Evolutionary conservation across 2,797 vertebrate genomes (phyloP).

Genomic region (Karalla daura): DNA sequence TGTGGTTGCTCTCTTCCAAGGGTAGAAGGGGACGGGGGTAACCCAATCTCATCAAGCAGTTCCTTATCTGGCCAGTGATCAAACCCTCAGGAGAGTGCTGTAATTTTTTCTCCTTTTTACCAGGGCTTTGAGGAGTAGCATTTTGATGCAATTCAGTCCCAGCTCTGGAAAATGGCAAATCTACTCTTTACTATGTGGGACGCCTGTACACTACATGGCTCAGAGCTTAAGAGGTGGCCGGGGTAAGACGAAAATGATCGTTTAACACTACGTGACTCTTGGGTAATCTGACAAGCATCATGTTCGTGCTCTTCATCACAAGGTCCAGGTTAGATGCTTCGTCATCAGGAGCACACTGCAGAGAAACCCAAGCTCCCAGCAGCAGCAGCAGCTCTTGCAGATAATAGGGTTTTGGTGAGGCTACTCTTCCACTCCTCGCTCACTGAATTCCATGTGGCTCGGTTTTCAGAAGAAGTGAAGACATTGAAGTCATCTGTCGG

Average conservation of each 20-base stretch:
- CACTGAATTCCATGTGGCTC: constrained; percentile 36
- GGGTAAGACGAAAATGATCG: constrained; percentile 35
- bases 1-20: constrained; percentile 46
- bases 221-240: constrained; percentile 3
- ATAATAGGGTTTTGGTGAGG: constrained; percentile 67
- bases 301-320: constrained; percentile 42
- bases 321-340: constrained; percentile 33
- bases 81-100: constrained; percentile 60
- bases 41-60: constrained; percentile 59
- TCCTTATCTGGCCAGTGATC: constrained; percentile 73
- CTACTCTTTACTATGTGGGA: constrained; percentile 31
- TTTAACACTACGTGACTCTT: constrained; percentile 46
- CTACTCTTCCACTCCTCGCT: constrained; percentile 50
- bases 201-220: constrained; percentile 1
- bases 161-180: constrained; percentile 14
- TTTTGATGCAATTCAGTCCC: constrained; percentile 39
- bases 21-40: constrained; percentile 25
- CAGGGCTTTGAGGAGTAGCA: constrained; percentile 52
- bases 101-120: constrained; percentile 65
- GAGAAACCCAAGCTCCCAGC: constrained; percentile 48
- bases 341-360: constrained; percentile 51
- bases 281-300: constrained; percentile 40
- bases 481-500: constrained; percentile 73
- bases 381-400: constrained; percentile 62
- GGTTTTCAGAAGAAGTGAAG: constrained; percentile 62